phyloP scores from a whole-genome alignment of 2,888 invertebrate species.

The Hirtodrosophila confusa region DNA sequence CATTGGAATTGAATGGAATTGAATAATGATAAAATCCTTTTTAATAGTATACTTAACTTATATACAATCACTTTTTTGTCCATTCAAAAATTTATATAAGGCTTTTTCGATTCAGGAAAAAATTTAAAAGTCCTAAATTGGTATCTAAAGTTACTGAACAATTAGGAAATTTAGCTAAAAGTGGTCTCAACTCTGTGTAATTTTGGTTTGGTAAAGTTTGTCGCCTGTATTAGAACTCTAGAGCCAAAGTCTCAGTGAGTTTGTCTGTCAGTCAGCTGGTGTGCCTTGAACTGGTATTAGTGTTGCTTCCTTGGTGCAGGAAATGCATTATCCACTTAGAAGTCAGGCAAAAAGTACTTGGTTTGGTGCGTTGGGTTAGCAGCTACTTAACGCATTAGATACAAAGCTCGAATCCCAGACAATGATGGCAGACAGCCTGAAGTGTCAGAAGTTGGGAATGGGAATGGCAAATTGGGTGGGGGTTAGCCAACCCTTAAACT shows the following conservation, averaged over 20 bases:
- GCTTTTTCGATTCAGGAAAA: too few relatives aligned
- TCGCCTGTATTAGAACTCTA: conserved; percentile 39
- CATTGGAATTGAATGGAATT: too few relatives aligned
- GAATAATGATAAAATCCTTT: too few relatives aligned
- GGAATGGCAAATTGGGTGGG: background rate
- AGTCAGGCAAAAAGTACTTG: conserved; percentile 55
- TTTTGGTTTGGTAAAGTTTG: conserved; percentile 25
- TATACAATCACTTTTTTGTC: too few relatives aligned
- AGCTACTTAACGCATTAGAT: conserved; percentile 63
- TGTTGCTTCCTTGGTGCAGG: conserved; percentile 39
- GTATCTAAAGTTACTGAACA: too few relatives aligned
- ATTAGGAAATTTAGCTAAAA: too few relatives aligned
- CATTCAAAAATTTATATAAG: too few relatives aligned
- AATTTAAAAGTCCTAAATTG: too few relatives aligned
- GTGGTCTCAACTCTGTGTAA: too few relatives aligned
- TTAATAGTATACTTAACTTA: too few relatives aligned
- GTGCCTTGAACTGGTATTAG: conserved; percentile 42
- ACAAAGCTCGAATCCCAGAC: conserved; percentile 44
- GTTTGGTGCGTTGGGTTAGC: conserved; percentile 47
- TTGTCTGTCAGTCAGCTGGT: conserved; percentile 50
- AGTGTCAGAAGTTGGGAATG: background rate
- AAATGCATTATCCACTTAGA: conserved; percentile 76
- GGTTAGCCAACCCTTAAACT: conserved; percentile 1
- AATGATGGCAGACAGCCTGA: conserved; percentile 23
- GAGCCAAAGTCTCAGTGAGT: conserved; percentile 45